phyloP scores from a whole-genome alignment of 2,888 invertebrate genomes.

The Psylliodes chrysocephalus region DNA sequence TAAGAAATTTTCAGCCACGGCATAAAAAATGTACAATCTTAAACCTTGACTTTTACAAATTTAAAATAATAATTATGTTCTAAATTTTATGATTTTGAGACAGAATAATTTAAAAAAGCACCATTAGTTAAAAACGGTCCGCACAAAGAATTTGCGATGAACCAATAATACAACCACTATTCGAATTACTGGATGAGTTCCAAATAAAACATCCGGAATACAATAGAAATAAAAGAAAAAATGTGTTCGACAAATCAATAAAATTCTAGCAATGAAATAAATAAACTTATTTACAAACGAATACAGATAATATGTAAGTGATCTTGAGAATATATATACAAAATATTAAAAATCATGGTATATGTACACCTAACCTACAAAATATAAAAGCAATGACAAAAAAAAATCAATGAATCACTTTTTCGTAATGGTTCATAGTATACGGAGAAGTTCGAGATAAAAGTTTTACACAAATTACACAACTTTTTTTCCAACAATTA shows the following conservation, averaged over 20 bases:
- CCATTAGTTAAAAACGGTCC: too few species aligned
- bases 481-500: constrained; percentile 60
- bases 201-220: constrained; percentile 3
- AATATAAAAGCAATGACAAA: constrained; percentile 40
- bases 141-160: background rate
- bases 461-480: constrained; percentile 25
- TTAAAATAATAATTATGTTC: too few species aligned
- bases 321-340: constrained; percentile 44
- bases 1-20: too few species aligned
- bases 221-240: constrained; percentile 3
- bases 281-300: constrained; percentile 51
- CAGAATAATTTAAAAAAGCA: too few species aligned
- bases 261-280: constrained; percentile 44
- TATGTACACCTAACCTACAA: constrained; percentile 55
- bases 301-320: constrained; percentile 43
- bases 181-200: background rate
- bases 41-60: too few species aligned
- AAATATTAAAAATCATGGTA: constrained; percentile 46
- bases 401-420: constrained; percentile 31
- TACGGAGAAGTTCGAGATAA: constrained; percentile 27
- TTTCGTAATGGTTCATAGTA: constrained; percentile 35
- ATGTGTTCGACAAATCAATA: constrained; percentile 20
- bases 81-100: too few species aligned
- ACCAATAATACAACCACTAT: constrained; percentile 23
- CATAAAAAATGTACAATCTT: too few species aligned